Base-by-base conservation (phyloP, 2,113 vertebrate species). In the Chascanopsetta lugubris region DNA sequence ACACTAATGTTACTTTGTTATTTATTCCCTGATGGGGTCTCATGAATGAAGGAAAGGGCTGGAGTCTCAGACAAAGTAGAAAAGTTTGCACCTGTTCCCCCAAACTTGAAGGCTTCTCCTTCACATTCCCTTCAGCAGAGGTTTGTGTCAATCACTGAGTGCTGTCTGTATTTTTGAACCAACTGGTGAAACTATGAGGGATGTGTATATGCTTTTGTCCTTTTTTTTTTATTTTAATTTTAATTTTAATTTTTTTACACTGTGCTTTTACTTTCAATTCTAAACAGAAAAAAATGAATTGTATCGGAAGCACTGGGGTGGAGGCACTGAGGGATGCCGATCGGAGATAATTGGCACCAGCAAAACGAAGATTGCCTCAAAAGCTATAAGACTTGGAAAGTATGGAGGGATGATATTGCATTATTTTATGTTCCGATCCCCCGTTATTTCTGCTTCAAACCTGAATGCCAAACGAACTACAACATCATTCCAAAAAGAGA, bases 81-180 rank as follows among this genome's bases (percentile, higher is more conserved):
- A 84, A 83, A 75, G 80, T 80, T n/a, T 77, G 76, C 85, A 80
- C 68, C 73, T 79, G 78, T 80, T 84, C 77, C 81, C 74, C 78
- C 87, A 75, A n/a, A n/a, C 82, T 75, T 26, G 48, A 87, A 82
- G 69, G 85, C 81, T 80, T 85, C 70, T 83, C 89, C 81, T 85
- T 84, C 79, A 84, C 91, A 91, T 91, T 91, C 88, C 88, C 85
- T 84, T 72, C 69, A 74, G 79, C 75, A 76, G 76, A 85, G 72
- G 61, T 78, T 80, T 83, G 63, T 60, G 78, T 72, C 84, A 72
- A 55, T 84, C 80, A 72, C 67, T 32, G 75, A 65, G 55, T 67
- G 75, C 74, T 78, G 74, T 81, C 48, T n/a, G n/a, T n/a, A n/a
- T n/a, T 75, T 72, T 73, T 76, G 30, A 61, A 62, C 42, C 3